Evolutionary conservation across 2,113 vertebrate genomes (phyloP).

Genomic region (Apteryx owenii): DNA sequence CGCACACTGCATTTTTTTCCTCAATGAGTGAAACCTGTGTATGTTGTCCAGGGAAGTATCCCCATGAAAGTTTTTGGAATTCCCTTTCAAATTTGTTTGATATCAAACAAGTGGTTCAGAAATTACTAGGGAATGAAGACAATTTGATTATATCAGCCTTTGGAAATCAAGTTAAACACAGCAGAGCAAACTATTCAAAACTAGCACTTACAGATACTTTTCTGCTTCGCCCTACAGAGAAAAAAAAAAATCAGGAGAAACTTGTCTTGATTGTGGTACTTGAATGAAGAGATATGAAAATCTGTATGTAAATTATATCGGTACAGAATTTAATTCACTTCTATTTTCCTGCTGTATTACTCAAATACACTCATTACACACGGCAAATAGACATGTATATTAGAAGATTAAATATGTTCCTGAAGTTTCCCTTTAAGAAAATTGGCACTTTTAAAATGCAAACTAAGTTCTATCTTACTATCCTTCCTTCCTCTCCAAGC

Average conservation of each 20-base stretch:
- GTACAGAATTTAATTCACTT: conserved; percentile 23
- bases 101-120: background rate
- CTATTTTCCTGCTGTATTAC: conserved; percentile 33
- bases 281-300: background rate
- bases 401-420: background rate
- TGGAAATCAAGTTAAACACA: background rate
- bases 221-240: background rate
- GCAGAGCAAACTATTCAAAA: background rate
- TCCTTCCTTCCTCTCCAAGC: background rate
- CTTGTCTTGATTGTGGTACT: background rate
- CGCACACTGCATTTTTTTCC: background rate
- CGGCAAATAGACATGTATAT: background rate
- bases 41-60: background rate
- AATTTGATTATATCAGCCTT: background rate
- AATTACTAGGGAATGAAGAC: background rate
- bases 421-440: conserved; percentile 18
- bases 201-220: background rate
- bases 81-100: background rate
- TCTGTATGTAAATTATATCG: background rate
- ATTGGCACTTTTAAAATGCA: background rate
- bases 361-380: conserved; percentile 2
- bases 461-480: background rate
- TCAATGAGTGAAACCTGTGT: fast-evolving
- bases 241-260: background rate
- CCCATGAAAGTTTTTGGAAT: background rate